Conservation (phyloP, 2,113 vertebrate species). For the Drymodes brunneopygia region DNA sequence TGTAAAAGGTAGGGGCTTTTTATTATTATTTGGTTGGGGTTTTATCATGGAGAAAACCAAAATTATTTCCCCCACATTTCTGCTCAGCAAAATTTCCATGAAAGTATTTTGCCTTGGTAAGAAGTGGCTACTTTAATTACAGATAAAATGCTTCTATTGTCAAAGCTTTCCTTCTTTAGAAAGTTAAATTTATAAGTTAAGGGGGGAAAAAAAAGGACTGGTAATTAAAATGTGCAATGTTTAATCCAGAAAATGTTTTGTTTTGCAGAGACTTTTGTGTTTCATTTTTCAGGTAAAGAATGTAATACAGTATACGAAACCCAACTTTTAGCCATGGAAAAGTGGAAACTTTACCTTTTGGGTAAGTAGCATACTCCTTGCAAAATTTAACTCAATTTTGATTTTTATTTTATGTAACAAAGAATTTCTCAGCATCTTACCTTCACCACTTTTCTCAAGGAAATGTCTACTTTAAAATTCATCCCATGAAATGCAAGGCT, state of each 20-base stretch:
- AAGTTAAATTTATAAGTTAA: not conserved
- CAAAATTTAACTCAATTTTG: not conserved
- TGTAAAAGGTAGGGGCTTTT: rapidly evolving
- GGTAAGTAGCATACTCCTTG: not conserved
- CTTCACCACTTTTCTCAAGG: not conserved
- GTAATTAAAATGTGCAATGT: not conserved
- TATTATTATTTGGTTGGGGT: not conserved
- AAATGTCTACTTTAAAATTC: not conserved
- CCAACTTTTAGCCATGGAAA: not conserved
- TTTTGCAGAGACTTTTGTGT: not conserved
- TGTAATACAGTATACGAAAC: rapidly evolving
- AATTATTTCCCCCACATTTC: not conserved
- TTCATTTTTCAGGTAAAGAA: not conserved
- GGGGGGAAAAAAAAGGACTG: not conserved
- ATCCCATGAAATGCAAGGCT: not conserved
- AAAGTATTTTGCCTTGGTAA: not conserved
- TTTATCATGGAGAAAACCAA: not conserved
- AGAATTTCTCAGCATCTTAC: not conserved
- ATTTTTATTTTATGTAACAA: not conserved
- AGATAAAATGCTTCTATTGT: not conserved
- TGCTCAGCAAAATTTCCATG: not conserved
- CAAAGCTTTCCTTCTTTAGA: not conserved
- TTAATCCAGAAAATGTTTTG: not conserved
- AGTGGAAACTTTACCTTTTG: not conserved
- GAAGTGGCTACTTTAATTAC: not conserved